phyloP scores from a whole-genome alignment of 2,797 vertebrate species.

The Liasis olivaceus region DNA sequence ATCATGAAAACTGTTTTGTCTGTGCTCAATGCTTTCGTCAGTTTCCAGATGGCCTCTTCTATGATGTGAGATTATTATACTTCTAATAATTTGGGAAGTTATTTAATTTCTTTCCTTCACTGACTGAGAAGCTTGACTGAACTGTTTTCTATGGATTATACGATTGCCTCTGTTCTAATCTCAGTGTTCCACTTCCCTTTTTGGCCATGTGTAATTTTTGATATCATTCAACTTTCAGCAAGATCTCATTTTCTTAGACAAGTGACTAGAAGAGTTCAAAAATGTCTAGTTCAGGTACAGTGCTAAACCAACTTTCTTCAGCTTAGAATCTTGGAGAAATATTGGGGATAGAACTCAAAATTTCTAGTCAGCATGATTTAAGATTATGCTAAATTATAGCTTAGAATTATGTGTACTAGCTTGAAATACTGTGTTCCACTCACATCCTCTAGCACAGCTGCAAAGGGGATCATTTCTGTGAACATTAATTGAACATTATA shows the following conservation, averaged over 20 bases:
- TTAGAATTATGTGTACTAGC: not conserved
- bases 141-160: not conserved
- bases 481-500: not conserved
- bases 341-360: not conserved
- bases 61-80: constrained; percentile 72
- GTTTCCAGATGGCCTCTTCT: constrained; percentile 79
- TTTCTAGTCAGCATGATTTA: not conserved
- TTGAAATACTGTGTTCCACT: not conserved
- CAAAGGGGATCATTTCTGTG: not conserved
- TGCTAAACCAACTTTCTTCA: not conserved
- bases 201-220: not conserved
- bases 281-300: not conserved
- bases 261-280: not conserved
- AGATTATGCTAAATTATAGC: not conserved
- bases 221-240: not conserved
- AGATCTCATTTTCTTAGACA: not conserved
- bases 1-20: constrained; percentile 78
- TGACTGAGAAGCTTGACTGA: not conserved
- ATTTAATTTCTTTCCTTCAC: not conserved
- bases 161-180: not conserved
- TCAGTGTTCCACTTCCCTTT: not conserved
- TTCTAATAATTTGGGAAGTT: not conserved
- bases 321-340: not conserved
- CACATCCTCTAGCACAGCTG: not conserved
- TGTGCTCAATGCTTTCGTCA: constrained; percentile 79